phyloP scores from a whole-genome alignment of 2,113 vertebrate genomes.

The Dendrocopos noguchii region DNA sequence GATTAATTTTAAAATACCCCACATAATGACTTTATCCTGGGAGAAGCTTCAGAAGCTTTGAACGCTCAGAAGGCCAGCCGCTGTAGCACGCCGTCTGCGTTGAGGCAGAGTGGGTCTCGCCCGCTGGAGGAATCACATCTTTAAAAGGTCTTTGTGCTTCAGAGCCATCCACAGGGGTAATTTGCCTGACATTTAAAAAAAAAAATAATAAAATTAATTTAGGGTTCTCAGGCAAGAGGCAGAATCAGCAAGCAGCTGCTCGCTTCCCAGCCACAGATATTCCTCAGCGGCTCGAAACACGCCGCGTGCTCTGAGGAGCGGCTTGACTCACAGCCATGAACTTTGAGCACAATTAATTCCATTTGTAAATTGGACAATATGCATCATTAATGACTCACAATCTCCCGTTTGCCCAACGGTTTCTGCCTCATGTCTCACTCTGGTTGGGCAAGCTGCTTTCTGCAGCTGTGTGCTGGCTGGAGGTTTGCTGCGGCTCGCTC shows the following conservation, averaged over 20 bases:
- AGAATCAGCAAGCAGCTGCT: slow-evolving; percentile 53
- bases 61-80: slow-evolving; percentile 26
- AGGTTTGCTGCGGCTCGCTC: not conserved
- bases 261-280: slow-evolving; percentile 32
- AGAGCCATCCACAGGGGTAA: slow-evolving; percentile 1
- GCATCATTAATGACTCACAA: slow-evolving; percentile 62
- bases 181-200: slow-evolving; percentile 68
- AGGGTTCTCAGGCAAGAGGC: slow-evolving; percentile 47
- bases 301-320: slow-evolving; percentile 17
- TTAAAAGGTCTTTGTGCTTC: slow-evolving; percentile 38
- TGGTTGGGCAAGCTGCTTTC: not conserved
- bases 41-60: slow-evolving; percentile 33
- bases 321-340: slow-evolving; percentile 44
- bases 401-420: slow-evolving; percentile 26
- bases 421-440: slow-evolving; percentile 27
- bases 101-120: not conserved
- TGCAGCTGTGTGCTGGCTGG: not conserved
- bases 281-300: slow-evolving; percentile 52
- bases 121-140: slow-evolving; percentile 34
- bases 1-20: slow-evolving; percentile 59
- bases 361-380: slow-evolving; percentile 65
- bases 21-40: slow-evolving; percentile 56
- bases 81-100: not conserved
- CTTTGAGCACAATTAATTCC: slow-evolving; percentile 66
- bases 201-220: slow-evolving; percentile 45